phyloP scores from a whole-genome alignment of 30 jellyfish, hydroid and myxozoan genomes.

The Hydractinia symbiolongicarpus region DNA sequence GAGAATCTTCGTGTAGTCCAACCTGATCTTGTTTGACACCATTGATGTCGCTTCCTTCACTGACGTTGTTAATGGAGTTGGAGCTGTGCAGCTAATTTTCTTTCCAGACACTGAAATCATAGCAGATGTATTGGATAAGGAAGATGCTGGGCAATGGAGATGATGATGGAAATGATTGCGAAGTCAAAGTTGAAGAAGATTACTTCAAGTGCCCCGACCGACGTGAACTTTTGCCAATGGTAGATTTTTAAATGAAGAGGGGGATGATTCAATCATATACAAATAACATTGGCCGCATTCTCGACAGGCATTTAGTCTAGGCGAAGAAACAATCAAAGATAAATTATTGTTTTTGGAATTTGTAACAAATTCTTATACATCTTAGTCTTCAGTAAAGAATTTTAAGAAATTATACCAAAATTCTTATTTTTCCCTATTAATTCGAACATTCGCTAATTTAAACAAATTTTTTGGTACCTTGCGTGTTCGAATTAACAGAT shows the following conservation, averaged over 20 bases:
- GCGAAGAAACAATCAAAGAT: slow-evolving; percentile 2
- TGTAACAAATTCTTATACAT: not conserved
- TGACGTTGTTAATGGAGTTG: slow-evolving; percentile 12
- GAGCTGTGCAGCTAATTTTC: not conserved
- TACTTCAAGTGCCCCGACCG: not conserved
- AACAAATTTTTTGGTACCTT: not conserved
- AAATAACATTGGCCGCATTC: not conserved
- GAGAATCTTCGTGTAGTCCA: slow-evolving; percentile 14
- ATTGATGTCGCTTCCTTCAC: slow-evolving; percentile 21
- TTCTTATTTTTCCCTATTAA: slow-evolving; percentile 3
- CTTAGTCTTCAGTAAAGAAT: not conserved
- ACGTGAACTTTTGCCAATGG: slow-evolving; percentile 1
- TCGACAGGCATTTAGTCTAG: not conserved
- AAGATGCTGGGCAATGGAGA: not conserved
- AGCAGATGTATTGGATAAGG: slow-evolving; percentile 2
- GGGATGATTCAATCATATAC: not conserved
- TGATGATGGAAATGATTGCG: slow-evolving; percentile 1
- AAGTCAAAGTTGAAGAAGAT: not conserved
- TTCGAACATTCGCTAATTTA: not conserved
- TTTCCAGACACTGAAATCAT: slow-evolving; percentile 2
- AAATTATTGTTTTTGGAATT: not conserved
- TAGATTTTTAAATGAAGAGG: not conserved
- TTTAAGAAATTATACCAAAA: not conserved
- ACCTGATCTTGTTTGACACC: slow-evolving; percentile 13
- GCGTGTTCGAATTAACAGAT: slow-evolving; percentile 6